phyloP scores from a whole-genome alignment of 1,140 invertebrate genomes.

The Aphelenchoides fujianensis region DNA sequence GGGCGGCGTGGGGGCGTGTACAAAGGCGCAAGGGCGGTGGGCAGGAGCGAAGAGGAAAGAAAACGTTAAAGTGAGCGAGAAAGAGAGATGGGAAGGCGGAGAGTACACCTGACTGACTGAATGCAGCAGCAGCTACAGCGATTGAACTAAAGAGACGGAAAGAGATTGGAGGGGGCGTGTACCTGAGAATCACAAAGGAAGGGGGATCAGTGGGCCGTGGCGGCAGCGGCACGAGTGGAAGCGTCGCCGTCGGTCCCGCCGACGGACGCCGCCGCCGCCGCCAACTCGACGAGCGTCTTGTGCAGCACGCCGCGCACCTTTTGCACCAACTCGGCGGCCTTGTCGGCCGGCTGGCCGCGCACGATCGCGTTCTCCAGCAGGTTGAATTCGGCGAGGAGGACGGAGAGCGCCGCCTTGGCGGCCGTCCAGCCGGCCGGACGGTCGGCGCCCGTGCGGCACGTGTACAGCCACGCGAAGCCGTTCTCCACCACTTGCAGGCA shows the following conservation, averaged over 20 bases:
- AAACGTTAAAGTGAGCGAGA: not conserved
- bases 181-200: slow-evolving; percentile 4
- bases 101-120: slow-evolving; percentile 1
- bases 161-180: no score
- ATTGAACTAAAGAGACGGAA: not conserved
- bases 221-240: not conserved
- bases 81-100: not conserved
- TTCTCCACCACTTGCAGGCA: slow-evolving; percentile 24
- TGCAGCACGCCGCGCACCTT: not conserved
- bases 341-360: not conserved
- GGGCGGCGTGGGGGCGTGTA: no score
- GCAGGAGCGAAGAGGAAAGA: not conserved
- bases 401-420: not conserved
- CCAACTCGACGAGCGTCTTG: slow-evolving; percentile 7
- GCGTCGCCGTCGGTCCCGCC: no score
- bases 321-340: not conserved
- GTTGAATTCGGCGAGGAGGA: slow-evolving; percentile 8
- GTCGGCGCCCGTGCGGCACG: not conserved
- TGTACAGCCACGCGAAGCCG: slow-evolving; percentile 27
- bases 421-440: slow-evolving; percentile 13
- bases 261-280: not conserved
- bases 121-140: not conserved
- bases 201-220: not conserved
- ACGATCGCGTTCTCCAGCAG: slow-evolving; percentile 15
- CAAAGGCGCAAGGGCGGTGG: no score